Base-by-base conservation (phyloP, 2,797 vertebrate genomes). In the Acanthornis magna region DNA sequence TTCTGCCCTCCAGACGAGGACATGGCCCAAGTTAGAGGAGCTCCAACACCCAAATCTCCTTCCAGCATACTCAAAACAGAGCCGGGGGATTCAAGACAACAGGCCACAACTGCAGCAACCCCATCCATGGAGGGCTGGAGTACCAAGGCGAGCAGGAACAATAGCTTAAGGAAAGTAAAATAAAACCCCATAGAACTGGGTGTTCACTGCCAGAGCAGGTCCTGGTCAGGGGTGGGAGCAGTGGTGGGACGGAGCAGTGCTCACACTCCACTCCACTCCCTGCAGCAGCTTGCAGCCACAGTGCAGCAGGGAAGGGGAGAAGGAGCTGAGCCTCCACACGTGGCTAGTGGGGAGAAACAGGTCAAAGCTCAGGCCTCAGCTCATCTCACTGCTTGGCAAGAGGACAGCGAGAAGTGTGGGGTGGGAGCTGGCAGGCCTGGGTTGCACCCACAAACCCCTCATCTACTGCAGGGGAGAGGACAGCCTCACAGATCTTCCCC, bases 261-360 rank as follows among this genome's bases (percentile, higher is more conserved):
- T 63, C 30, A 0, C 7, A 0, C 53, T 14, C 38, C 7, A 0
- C 53, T 14, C 38, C 67, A n/a, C 34, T 27, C 48, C 36, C 4
- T 27, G 27, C 50, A 26, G 55, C 51, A 63, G 42, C 47, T 42
- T 47, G 17, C 50, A 70, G 6, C 29, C 30, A 9, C 54, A 42
- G 68, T 18, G 3, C 34, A 34, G 45, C 32, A 19, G 4, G 13
- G 14, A 32, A 5, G 8, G 50, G 32, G 4, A 30, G 7, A 17
- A 57, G 50, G 38, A 34, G 38, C 34, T 62, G 54, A 5, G 62
- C 40, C 30, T 30, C 57, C 65, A 11, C 5, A 0, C 0, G 0
- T 1, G 12, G 40, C 8, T 26, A 19, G 32, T 2, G 34, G 40
- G 45, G 40, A 73, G 32, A 20, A 67, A 55, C 4, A 7, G n/a